Conservation (phyloP, 2,888 invertebrate species). For the Antitype chi region DNA sequence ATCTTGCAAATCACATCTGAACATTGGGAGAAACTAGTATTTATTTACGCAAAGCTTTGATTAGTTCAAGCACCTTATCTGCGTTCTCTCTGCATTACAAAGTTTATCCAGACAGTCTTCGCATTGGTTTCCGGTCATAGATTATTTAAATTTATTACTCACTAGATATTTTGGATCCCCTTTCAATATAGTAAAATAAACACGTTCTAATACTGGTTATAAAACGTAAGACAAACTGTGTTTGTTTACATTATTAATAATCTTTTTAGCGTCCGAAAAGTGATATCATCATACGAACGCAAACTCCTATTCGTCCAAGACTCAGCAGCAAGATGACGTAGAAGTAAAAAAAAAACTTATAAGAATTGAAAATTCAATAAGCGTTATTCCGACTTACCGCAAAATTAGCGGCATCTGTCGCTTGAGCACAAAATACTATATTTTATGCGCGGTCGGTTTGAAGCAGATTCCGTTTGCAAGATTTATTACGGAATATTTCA, state of each 20-base stretch:
- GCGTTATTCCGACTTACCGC: slow-evolving; percentile 40
- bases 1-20: slow-evolving; percentile 21
- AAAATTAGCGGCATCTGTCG: slow-evolving; percentile 38
- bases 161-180: slow-evolving; percentile 64
- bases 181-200: slow-evolving; percentile 69
- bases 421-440: slow-evolving; percentile 38
- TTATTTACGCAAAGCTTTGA: slow-evolving; percentile 32
- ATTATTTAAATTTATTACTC: slow-evolving; percentile 64
- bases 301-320: slow-evolving; percentile 35
- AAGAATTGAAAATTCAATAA: slow-evolving; percentile 50
- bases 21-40: slow-evolving; percentile 34
- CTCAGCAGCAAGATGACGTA: slow-evolving; percentile 49
- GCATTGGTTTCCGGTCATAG: slow-evolving; percentile 63
- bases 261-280: slow-evolving; percentile 80
- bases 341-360: slow-evolving; percentile 47
- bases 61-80: slow-evolving; percentile 56
- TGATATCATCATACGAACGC: slow-evolving; percentile 79
- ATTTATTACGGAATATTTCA: slow-evolving; percentile 39
- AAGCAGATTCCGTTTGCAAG: slow-evolving; percentile 37
- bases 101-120: slow-evolving; percentile 57
- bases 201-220: slow-evolving; percentile 72
- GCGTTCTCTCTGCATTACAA: slow-evolving; percentile 53
- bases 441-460: slow-evolving; percentile 38
- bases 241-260: slow-evolving; percentile 87
- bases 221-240: slow-evolving; percentile 73